These are phyloP conservation scores for Chloropsis hardwickii DNA, from an alignment of 2,113 vertebrate species.

Conservation along the genomic window DNA sequence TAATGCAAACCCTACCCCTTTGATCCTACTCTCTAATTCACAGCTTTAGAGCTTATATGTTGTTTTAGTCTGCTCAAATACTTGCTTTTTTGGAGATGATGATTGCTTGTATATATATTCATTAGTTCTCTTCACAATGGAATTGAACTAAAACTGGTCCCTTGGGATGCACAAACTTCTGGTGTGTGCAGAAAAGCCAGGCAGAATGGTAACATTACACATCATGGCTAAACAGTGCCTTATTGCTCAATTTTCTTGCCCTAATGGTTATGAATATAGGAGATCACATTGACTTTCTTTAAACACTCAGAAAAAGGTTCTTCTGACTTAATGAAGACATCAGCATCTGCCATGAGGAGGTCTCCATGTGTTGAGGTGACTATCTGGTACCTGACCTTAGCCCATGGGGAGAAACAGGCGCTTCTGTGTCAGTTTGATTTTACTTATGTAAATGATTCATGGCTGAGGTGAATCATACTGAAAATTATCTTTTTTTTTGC, in stretches of 20 bases:
- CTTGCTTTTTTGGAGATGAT: not conserved
- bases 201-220: not conserved
- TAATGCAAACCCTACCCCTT: not conserved
- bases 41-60: not conserved
- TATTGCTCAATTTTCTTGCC: not conserved
- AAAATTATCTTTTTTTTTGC: not conserved
- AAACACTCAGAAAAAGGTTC: not conserved
- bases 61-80: not conserved
- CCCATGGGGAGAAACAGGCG: not conserved
- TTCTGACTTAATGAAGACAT: not conserved
- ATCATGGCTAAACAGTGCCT: not conserved
- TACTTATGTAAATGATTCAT: not conserved
- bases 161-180: not conserved
- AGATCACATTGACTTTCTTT: not conserved
- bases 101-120: not conserved
- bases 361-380: not conserved
- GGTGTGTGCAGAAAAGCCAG: not conserved
- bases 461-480: not conserved
- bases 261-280: not conserved
- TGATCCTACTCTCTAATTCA: not conserved
- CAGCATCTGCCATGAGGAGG: not conserved
- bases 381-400: not conserved
- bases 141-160: not conserved
- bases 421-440: not conserved
- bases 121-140: not conserved